A percentile compares a stretch with the other conserved stretches of the same genome.
Conservation (phyloP, 1,140 invertebrate species). For the Berghia stephanieae region DNA sequence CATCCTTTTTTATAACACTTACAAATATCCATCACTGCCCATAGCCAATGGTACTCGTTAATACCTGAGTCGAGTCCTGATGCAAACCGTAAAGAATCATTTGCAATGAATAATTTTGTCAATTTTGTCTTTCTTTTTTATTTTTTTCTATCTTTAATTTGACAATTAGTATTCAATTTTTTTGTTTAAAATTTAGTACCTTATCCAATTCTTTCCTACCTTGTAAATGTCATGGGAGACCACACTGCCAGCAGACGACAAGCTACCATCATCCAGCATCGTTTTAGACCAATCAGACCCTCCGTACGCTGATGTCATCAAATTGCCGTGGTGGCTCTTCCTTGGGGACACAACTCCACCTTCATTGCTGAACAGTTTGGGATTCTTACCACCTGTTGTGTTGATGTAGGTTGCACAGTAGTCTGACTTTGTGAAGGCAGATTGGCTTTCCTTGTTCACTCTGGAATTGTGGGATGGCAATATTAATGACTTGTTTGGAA, state of each 20-base stretch:
- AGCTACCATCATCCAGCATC: neutral
- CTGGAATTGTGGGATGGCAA: conserved; percentile 3
- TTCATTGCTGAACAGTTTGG: neutral
- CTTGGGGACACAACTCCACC: too few species aligned
- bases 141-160: too few species aligned
- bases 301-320: neutral
- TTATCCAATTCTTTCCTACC: neutral
- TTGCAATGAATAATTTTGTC: too few species aligned
- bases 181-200: too few species aligned
- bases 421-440: conserved; percentile 21
- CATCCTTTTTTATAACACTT: too few species aligned
- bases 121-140: too few species aligned
- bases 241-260: neutral
- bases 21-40: too few species aligned
- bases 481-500: neutral
- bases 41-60: too few species aligned
- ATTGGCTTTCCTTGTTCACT: conserved; percentile 14
- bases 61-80: too few species aligned
- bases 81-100: too few species aligned
- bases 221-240: neutral
- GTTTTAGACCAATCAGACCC: neutral
- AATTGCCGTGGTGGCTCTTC: neutral
- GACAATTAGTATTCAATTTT: too few species aligned
- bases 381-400: conserved; percentile 14
- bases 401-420: conserved; percentile 28